Evolutionary conservation across 2,888 invertebrate genomes (phyloP).

Genomic region (Gastrophysa polygoni): DNA sequence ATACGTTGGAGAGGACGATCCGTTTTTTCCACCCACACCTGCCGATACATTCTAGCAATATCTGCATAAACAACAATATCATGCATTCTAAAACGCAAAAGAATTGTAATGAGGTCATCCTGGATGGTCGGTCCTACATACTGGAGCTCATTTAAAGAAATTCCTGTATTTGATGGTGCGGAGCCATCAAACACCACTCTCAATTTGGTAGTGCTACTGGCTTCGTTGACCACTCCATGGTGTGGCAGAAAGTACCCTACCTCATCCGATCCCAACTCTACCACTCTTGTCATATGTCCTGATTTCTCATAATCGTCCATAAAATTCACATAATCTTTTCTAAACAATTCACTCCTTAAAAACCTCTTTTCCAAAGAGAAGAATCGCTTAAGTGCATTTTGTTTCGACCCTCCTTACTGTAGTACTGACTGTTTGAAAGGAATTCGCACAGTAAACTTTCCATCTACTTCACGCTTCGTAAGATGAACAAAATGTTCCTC

Average conservation of each 20-base stretch:
- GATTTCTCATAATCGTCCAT: not conserved
- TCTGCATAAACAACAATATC: slow-evolving; percentile 18
- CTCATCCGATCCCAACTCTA: not conserved
- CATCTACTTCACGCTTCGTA: not conserved
- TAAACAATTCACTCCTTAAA: not conserved
- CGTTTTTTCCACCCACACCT: not conserved
- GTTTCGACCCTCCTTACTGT: not conserved
- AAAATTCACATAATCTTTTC: not conserved
- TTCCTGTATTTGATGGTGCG: slow-evolving; percentile 8
- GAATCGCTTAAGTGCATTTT: not conserved
- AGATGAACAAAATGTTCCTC: not conserved
- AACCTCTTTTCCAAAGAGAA: not conserved
- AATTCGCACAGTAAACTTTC: not conserved
- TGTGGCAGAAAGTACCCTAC: slow-evolving; percentile 26
- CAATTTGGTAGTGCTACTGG: slow-evolving; percentile 28
- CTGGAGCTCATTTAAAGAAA: slow-evolving; percentile 25
- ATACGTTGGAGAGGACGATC: slow-evolving; percentile 19
- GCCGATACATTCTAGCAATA: slow-evolving; percentile 21
- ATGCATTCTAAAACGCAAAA: slow-evolving; percentile 9
- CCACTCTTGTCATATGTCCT: not conserved
- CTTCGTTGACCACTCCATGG: slow-evolving; percentile 29
- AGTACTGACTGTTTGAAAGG: not conserved
- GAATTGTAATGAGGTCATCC: slow-evolving; percentile 6
- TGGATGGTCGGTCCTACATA: slow-evolving; percentile 16
- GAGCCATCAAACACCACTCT: slow-evolving; percentile 24